These are phyloP conservation scores for Aporophyla lueneburgensis DNA, from an alignment of 2,888 invertebrate species.

Conservation along the genomic window DNA sequence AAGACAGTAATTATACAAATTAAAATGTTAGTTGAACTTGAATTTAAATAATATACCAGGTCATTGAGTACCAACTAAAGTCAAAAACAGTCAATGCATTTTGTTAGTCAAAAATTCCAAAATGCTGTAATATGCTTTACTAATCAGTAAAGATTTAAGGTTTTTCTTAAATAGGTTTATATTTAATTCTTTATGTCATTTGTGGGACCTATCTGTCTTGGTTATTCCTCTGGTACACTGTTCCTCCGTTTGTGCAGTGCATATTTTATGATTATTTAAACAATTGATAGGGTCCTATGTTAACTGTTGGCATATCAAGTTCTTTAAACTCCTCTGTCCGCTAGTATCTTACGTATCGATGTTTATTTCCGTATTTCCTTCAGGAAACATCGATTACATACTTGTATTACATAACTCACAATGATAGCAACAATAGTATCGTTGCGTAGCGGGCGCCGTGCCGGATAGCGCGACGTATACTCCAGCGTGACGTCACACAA, in stretches of 20 bases:
- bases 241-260: neutral
- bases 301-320: neutral
- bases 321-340: neutral
- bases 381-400: conserved; percentile 24
- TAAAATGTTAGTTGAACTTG: too few relatives aligned
- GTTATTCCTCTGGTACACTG: too few relatives aligned
- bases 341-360: neutral
- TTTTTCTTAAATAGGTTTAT: too few relatives aligned
- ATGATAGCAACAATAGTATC: conserved; percentile 27
- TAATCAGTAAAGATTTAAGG: too few relatives aligned
- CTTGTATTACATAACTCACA: neutral
- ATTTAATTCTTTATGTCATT: too few relatives aligned
- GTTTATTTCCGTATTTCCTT: conserved; percentile 21
- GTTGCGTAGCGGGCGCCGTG: conserved; percentile 9
- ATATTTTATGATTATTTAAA: neutral
- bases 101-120: too few relatives aligned
- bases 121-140: too few relatives aligned
- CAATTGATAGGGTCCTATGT: neutral
- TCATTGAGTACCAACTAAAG: too few relatives aligned
- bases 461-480: conserved; percentile 31
- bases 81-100: too few relatives aligned
- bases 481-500: conserved; percentile 52
- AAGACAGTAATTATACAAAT: too few relatives aligned
- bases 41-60: too few relatives aligned
- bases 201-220: too few relatives aligned